phyloP scores from a whole-genome alignment of 2,888 invertebrate genomes.

The Ommatoiulus sabulosus region DNA sequence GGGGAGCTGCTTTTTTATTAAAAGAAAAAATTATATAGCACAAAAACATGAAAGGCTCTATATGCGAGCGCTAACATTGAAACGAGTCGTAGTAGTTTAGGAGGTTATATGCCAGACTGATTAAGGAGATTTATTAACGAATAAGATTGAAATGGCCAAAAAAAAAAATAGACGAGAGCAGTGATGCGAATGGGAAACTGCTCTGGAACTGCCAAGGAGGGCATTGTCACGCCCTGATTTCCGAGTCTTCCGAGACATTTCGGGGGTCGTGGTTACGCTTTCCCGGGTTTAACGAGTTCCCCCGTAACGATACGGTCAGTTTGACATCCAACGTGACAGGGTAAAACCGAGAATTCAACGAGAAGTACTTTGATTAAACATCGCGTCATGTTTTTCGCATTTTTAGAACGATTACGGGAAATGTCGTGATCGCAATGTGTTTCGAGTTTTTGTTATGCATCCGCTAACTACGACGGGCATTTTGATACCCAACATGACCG shows the following conservation, averaged over 20 bases:
- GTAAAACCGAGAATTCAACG: background rate
- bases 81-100: constrained; percentile 13
- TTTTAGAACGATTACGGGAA: background rate
- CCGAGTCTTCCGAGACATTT: background rate
- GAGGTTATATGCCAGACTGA: constrained; percentile 43
- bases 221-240: constrained; percentile 31
- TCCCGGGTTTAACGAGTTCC: background rate
- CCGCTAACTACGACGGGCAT: no score
- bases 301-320: constrained; percentile 8
- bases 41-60: constrained; percentile 30
- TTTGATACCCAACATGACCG: background rate
- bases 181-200: background rate
- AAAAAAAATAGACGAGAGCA: background rate
- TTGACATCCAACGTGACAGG: background rate
- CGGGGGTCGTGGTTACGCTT: background rate
- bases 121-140: constrained; percentile 43
- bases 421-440: background rate
- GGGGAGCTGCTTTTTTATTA: constrained; percentile 1
- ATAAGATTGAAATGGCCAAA: background rate
- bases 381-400: background rate
- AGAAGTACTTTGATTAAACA: background rate
- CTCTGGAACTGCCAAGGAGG: background rate
- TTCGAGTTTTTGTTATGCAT: no score
- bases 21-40: background rate
- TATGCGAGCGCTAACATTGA: constrained; percentile 12